Conservation (phyloP, 2,888 invertebrate genomes). For the Junonia oenone region DNA sequence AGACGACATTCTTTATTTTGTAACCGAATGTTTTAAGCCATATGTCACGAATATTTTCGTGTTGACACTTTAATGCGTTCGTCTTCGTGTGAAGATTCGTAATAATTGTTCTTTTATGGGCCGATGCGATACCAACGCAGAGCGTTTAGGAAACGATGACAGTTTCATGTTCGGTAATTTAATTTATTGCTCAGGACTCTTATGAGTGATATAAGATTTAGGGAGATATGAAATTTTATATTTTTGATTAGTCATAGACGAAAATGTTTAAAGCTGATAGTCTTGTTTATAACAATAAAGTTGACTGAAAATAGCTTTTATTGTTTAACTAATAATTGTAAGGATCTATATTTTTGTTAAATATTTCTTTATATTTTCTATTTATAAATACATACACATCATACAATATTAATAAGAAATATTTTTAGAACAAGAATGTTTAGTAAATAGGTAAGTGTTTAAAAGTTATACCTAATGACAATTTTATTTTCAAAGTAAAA, state of each 20-base stretch:
- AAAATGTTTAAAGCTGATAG: background rate
- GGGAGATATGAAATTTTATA: constrained; percentile 14
- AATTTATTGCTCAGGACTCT: constrained; percentile 34
- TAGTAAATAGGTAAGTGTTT: too few species aligned
- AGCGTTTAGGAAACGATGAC: constrained; percentile 61
- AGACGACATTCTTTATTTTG: too few species aligned
- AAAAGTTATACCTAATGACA: too few species aligned
- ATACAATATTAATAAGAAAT: too few species aligned
- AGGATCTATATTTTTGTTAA: background rate
- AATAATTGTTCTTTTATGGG: constrained; percentile 65
- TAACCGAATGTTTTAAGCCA: too few species aligned
- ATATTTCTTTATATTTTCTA: too few species aligned
- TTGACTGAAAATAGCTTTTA: too few species aligned
- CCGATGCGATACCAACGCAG: constrained; percentile 57
- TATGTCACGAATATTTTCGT: constrained; percentile 45
- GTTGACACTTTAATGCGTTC: constrained; percentile 65
- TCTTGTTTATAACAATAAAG: too few species aligned
- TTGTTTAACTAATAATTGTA: background rate
- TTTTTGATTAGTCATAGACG: background rate
- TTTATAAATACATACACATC: too few species aligned
- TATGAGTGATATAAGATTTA: constrained; percentile 31
- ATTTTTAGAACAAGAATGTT: too few species aligned
- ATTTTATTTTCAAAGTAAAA: too few species aligned
- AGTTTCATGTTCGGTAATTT: constrained; percentile 55
- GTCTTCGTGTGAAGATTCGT: constrained; percentile 62